These are phyloP conservation scores for Lutjanus erythropterus DNA, from an alignment of 2,113 vertebrate species.

Conservation along the genomic window DNA sequence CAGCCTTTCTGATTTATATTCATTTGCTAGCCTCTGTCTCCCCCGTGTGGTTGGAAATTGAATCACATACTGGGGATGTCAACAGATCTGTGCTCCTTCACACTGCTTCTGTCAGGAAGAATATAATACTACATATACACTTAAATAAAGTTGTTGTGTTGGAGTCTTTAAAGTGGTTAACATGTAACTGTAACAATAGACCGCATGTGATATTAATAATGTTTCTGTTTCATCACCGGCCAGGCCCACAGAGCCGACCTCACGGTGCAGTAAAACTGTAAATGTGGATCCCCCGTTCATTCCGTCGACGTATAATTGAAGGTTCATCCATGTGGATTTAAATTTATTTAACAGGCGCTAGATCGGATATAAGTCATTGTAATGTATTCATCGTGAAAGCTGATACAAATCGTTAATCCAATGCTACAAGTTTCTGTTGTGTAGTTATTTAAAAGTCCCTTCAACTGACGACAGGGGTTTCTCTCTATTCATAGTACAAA, in stretches of 20 bases:
- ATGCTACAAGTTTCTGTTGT: accelerated
- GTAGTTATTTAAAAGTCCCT: background rate
- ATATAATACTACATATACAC: too few relatives aligned
- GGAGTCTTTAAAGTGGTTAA: background rate
- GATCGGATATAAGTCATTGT: too few relatives aligned
- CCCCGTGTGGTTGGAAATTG: conserved; percentile 3
- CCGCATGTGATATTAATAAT: too few relatives aligned
- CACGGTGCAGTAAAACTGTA: background rate
- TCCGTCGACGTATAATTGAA: too few relatives aligned
- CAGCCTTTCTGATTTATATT: background rate
- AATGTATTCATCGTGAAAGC: background rate
- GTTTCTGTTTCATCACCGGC: background rate
- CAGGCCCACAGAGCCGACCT: background rate
- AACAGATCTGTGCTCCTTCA: background rate
- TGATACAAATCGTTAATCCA: background rate
- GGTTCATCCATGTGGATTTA: background rate
- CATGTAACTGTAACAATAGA: too few relatives aligned
- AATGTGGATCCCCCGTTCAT: background rate
- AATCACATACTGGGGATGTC: background rate
- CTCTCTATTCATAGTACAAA: conserved; percentile 56
- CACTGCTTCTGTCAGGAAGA: too few relatives aligned
- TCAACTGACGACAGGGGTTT: background rate
- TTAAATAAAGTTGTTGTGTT: background rate
- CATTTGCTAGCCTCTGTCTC: conserved; percentile 37
- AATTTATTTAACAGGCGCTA: too few relatives aligned